Base-by-base conservation (phyloP, 1,140 invertebrate species). In the Mactra quadrangularis region DNA sequence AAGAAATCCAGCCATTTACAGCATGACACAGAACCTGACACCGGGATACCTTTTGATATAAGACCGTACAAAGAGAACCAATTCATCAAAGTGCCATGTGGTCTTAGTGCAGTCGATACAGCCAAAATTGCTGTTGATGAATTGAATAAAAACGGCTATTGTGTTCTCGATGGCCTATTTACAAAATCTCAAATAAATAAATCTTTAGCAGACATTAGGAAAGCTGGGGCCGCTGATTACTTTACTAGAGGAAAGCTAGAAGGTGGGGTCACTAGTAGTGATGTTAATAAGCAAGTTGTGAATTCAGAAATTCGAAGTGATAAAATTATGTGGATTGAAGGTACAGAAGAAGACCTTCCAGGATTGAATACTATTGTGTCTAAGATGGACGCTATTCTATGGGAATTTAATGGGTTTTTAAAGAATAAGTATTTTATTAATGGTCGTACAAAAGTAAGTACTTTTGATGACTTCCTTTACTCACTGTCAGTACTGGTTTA, bases 281-380 rank as follows among this genome's bases (percentile, higher is more conserved):
- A 81, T n/a, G 22, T 47, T 29, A 53, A 81, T 11, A 59, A 81
- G 27, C 64, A 70, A 47, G 66, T 70, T 29, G 66, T 83, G 4
- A 74, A 70, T 7, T 64, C 81, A 47, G 41, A 85, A 27, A 89
- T 94, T 31, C 83, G 94, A 22, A 96, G 97, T 84, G 97, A 99
- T 94, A 96, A 97, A 87, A 98, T 98, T 87, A 95, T 96, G 31
- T 99, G 98, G 97, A 95, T 98, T 13, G 96, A 97, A 88, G 97
- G 97, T 7, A 95, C 95, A 88, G 97, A 98, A 92, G 93, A 95
- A 45, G 94, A 95, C 83, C 97, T 96, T 93, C 92, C 93, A 84
- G 95, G 97, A 91, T 98, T 99, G 90, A 95, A 96, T 33, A 95
- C 95, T 89, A 93, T 99, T 19, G 97, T 98, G 86, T 96, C 95